A percentile compares a stretch with the other conserved stretches of the same genome.
These are phyloP conservation scores for Magallana nippona DNA, from an alignment of 2,888 invertebrate species.

Conservation along the genomic window DNA sequence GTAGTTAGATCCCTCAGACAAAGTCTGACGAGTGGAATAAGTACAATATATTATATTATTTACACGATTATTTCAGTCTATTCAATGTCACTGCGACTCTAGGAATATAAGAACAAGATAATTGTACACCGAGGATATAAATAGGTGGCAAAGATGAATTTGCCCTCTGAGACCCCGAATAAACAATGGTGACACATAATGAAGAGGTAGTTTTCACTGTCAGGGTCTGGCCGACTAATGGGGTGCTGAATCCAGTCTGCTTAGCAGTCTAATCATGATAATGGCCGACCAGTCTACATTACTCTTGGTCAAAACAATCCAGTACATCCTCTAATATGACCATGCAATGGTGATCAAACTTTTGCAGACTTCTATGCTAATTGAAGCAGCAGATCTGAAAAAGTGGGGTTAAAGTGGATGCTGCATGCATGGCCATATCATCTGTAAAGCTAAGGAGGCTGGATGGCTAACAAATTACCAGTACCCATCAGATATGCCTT, in stretches of 20 bases:
- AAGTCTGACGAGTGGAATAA: neutral
- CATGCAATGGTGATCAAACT: neutral
- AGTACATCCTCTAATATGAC: no score
- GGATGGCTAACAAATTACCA: neutral
- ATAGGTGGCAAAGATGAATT: conserved; percentile 24
- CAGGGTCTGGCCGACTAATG: neutral
- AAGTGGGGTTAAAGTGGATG: neutral
- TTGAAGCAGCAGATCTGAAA: neutral
- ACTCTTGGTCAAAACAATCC: no score
- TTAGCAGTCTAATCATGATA: conserved; percentile 6
- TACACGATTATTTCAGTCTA: conserved; percentile 4
- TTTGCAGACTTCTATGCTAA: neutral
- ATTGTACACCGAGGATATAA: neutral
- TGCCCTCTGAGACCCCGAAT: neutral
- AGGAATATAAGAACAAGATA: neutral
- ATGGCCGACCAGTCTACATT: neutral
- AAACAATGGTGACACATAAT: conserved; percentile 1
- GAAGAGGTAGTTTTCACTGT: neutral
- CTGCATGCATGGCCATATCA: neutral
- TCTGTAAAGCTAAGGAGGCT: neutral
- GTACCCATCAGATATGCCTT: no score
- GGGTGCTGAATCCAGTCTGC: neutral
- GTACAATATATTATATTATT: conserved; percentile 13
- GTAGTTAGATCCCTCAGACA: neutral
- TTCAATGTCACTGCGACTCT: conserved; percentile 12